Conservation (phyloP, 2,113 vertebrate species). For the Etheostoma cragini region DNA sequence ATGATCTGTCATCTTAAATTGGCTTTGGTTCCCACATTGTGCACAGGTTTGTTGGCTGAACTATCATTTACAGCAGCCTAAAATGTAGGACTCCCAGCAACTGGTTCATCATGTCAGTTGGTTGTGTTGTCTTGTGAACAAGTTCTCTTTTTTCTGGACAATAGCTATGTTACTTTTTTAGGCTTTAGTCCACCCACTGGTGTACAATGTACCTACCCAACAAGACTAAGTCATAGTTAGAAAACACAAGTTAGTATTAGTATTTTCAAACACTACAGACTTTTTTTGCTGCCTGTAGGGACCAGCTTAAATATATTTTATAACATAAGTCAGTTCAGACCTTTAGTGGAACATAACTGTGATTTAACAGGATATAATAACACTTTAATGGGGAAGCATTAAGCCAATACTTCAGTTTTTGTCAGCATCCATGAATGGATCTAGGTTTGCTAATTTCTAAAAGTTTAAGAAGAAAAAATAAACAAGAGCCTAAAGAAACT, state of each 20-base stretch:
- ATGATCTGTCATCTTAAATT: neutral
- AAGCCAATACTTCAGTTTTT: neutral
- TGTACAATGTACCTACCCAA: neutral
- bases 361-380: conserved; percentile 43
- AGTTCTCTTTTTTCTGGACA: neutral
- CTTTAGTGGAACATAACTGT: conserved; percentile 8
- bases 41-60: neutral
- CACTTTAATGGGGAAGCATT: neutral
- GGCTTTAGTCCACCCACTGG: neutral
- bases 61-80: neutral
- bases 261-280: neutral
- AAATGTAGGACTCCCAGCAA: neutral
- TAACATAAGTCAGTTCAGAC: neutral
- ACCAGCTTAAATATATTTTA: neutral
- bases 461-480: neutral
- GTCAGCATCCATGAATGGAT: neutral
- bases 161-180: neutral
- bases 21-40: neutral
- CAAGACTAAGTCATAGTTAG: neutral
- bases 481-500: neutral
- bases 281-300: neutral
- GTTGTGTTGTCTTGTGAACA: neutral
- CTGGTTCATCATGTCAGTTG: neutral
- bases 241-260: neutral
- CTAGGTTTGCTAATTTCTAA: neutral